Percentiles rank a stretch among this genome's conserved stretches.
These are phyloP conservation scores for Stenopsyche tienmushanensis DNA, from an alignment of 1,140 invertebrate genomes.

Conservation along the genomic window DNA sequence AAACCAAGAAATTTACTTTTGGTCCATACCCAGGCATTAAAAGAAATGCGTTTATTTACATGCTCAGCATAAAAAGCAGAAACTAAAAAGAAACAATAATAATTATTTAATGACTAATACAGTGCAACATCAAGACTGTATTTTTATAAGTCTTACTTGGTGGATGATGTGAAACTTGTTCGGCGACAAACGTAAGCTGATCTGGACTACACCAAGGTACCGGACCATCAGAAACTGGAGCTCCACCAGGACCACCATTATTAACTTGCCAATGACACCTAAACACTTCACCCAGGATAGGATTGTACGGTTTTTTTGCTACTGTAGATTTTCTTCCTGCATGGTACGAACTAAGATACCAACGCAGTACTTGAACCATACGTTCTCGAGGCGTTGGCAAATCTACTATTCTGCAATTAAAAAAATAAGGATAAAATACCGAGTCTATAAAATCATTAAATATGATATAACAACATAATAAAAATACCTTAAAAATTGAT, in stretches of 20 bases:
- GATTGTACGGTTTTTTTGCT: constrained; percentile 97
- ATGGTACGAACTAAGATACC: constrained; percentile 97
- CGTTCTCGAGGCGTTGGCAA: constrained; percentile 79
- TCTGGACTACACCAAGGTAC: constrained; percentile 78
- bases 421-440: background rate
- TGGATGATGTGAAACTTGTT: constrained; percentile 99
- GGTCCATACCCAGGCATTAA: constrained; percentile 94
- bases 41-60: constrained; percentile 83
- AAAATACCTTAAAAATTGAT: constrained; percentile 75
- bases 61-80: constrained; percentile 98
- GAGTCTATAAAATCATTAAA: background rate
- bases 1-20: constrained; percentile 97
- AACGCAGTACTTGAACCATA: constrained; percentile 89
- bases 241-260: constrained; percentile 5
- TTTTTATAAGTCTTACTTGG: constrained; percentile 67
- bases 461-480: background rate
- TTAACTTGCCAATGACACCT: constrained; percentile 82
- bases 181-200: constrained; percentile 89
- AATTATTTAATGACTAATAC: background rate
- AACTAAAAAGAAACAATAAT: constrained; percentile 60
- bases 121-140: background rate
- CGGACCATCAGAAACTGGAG: constrained; percentile 69
- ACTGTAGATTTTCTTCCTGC: constrained; percentile 92
- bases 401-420: constrained; percentile 73
- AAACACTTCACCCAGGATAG: constrained; percentile 93